A percentile compares a stretch with the other conserved stretches of the same genome.
These are phyloP conservation scores for Chrysochloris asiatica DNA, from an alignment of 2,113 vertebrate species.

Conservation along the genomic window DNA sequence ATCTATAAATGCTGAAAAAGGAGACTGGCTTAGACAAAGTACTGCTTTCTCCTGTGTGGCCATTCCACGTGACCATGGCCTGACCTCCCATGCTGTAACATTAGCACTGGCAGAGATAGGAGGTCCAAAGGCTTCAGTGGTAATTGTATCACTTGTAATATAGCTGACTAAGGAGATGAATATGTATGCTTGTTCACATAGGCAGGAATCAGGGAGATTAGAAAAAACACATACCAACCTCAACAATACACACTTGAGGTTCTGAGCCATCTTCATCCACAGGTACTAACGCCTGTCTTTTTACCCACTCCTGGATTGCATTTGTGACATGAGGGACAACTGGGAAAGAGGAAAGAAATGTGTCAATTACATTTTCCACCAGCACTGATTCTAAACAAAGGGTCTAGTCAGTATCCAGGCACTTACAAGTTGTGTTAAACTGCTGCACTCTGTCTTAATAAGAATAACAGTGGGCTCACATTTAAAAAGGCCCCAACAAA, in stretches of 20 bases:
- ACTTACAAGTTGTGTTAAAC: neutral
- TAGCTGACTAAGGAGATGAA: neutral
- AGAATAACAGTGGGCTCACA: neutral
- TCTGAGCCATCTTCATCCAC: conserved; percentile 94
- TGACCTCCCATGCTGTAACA: neutral
- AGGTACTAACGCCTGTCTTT: conserved; percentile 93
- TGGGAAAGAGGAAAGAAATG: conserved; percentile 74
- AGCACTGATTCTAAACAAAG: neutral
- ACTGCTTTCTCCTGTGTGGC: neutral
- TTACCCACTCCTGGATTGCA: conserved; percentile 98
- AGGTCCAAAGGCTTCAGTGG: neutral
- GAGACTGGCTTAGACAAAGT: neutral
- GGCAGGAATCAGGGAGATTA: neutral
- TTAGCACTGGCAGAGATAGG: neutral
- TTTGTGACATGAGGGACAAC: conserved; percentile 99
- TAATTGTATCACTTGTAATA: too few relatives aligned
- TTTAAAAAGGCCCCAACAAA: neutral
- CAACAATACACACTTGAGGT: conserved; percentile 98
- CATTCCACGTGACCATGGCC: neutral
- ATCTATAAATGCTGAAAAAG: neutral
- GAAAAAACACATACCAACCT: conserved; percentile 85
- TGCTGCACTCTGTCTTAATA: neutral
- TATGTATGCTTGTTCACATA: neutral
- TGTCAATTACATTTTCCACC: neutral
- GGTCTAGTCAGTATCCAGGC: neutral